A percentile compares a stretch with the other conserved stretches of the same genome.
Evolutionary conservation across 2,113 vertebrate species (phyloP).

Genomic region (Anseranas semipalmata): DNA sequence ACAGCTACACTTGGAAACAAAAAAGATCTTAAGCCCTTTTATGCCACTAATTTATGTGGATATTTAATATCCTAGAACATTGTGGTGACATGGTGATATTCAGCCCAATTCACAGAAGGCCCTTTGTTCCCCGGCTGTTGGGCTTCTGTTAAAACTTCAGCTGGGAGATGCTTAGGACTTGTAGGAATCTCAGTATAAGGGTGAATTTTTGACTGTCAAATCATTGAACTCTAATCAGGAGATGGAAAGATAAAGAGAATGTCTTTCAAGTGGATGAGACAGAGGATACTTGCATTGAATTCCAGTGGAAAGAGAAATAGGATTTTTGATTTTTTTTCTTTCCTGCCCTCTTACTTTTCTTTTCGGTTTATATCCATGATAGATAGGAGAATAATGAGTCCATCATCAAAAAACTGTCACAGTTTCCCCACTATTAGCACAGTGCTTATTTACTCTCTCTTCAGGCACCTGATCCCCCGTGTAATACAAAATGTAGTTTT

Average conservation of each 20-base stretch:
- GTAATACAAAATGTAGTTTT: background rate
- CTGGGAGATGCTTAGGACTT: background rate
- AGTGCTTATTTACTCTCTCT: background rate
- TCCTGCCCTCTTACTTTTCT: background rate
- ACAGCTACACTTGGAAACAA: background rate
- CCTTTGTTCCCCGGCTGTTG: background rate
- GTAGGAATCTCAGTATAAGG: background rate
- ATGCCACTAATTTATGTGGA: background rate
- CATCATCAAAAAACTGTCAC: background rate
- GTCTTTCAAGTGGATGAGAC: background rate
- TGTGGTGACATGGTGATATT: background rate
- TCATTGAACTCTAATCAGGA: background rate
- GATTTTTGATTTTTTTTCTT: background rate
- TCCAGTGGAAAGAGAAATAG: background rate
- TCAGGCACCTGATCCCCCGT: background rate
- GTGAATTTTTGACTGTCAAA: background rate
- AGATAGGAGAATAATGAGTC: background rate
- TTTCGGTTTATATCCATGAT: background rate
- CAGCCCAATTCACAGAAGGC: background rate
- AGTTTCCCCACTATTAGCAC: background rate
- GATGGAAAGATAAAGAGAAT: background rate
- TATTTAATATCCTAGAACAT: background rate
- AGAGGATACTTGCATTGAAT: background rate
- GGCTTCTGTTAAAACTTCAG: background rate
- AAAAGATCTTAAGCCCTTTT: background rate